These are phyloP conservation scores for Drosophila pseudoobscura DNA, from an alignment of 1,140 invertebrate species.

Conservation along the genomic window DNA sequence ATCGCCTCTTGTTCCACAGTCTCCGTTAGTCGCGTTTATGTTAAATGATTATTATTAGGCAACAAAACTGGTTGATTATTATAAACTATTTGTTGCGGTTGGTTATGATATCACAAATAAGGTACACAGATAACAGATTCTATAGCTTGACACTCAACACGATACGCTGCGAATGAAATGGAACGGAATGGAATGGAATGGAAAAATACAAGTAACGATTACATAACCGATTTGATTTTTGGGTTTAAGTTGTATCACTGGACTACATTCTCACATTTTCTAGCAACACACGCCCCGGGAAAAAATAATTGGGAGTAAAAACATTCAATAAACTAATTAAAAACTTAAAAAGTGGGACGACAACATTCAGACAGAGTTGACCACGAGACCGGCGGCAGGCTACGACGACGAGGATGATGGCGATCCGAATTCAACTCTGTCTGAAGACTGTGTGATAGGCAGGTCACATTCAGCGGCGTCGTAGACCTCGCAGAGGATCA, in stretches of 20 bases:
- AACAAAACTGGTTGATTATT: constrained; percentile 47
- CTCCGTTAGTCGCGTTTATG: constrained; percentile 20
- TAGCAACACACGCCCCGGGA: constrained; percentile 63
- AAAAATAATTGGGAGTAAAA: constrained; percentile 20
- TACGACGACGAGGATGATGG: constrained; percentile 43
- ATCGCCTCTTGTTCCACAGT: constrained; percentile 17
- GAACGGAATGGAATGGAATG: too few relatives aligned
- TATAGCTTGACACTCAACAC: constrained; percentile 55
- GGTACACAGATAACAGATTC: constrained; percentile 75
- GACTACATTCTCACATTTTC: constrained; percentile 46
- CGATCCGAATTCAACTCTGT: constrained; percentile 80
- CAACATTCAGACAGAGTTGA: constrained; percentile 77
- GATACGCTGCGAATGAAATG: constrained; percentile 38
- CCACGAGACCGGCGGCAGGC: constrained; percentile 64
- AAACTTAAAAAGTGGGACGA: constrained; percentile 55
- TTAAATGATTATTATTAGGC: constrained; percentile 42
- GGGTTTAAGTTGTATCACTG: neutral
- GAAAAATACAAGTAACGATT: constrained; percentile 5
- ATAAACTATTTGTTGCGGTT: constrained; percentile 39
- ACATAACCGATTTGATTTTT: constrained; percentile 9
- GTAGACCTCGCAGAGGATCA: constrained; percentile 66
- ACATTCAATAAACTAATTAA: constrained; percentile 34
- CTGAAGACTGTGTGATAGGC: constrained; percentile 79
- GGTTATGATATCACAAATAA: constrained; percentile 80
- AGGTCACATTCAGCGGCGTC: constrained; percentile 17